A percentile compares a stretch with the other conserved stretches of the same genome.
Conservation (phyloP, 2,113 vertebrate species). For the Hippocampus mohnikei region DNA sequence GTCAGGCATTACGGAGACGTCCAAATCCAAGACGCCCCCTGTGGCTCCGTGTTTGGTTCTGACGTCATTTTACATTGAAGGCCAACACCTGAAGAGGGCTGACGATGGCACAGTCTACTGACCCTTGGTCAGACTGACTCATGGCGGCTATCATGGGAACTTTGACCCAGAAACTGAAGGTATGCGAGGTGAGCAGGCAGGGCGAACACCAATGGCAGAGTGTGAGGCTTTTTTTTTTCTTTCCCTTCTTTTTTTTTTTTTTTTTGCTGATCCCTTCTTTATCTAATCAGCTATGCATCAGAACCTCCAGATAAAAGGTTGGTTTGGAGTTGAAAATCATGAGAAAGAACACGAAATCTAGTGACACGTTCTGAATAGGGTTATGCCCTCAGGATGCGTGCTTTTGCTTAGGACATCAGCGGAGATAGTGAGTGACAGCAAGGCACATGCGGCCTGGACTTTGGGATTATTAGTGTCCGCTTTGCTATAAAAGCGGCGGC, state of each 20-base stretch:
- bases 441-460: constrained; percentile 57
- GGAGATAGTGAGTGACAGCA: constrained; percentile 49
- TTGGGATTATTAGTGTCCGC: constrained; percentile 53
- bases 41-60: neutral
- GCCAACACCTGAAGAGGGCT: constrained; percentile 28
- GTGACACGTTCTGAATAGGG: neutral
- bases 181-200: constrained; percentile 9
- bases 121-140: constrained; percentile 51
- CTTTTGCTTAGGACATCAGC: constrained; percentile 24
- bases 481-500: constrained; percentile 58
- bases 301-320: neutral
- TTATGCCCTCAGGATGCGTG: neutral
- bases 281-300: neutral
- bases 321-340: neutral
- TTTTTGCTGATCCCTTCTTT: neutral
- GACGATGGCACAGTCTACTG: constrained; percentile 23
- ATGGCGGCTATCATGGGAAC: constrained; percentile 5
- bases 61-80: neutral
- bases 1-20: neutral
- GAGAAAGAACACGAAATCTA: neutral
- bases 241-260: neutral
- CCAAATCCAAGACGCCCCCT: neutral
- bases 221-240: neutral
- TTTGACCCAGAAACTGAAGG: constrained; percentile 30
- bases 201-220: constrained; percentile 3